Evolutionary conservation across 2,113 vertebrate species (phyloP).

Genomic region (Trematomus loennbergii): DNA sequence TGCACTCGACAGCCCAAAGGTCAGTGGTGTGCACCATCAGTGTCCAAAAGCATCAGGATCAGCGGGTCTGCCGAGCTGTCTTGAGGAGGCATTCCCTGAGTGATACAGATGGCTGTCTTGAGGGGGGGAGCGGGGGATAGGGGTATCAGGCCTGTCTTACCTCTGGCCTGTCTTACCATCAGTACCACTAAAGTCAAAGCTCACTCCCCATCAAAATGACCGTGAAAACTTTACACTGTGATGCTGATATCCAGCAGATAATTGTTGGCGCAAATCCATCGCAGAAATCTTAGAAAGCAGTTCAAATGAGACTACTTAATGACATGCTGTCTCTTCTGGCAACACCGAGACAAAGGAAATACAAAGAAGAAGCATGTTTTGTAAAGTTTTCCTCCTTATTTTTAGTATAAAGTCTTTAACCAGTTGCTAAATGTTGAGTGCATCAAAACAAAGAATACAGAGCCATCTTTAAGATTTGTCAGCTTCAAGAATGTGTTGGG

Average conservation of each 20-base stretch:
- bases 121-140: background rate
- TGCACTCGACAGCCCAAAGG: conserved; percentile 84
- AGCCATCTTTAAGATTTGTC: background rate
- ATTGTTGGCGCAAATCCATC: background rate
- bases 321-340: background rate
- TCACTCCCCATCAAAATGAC: conserved; percentile 14
- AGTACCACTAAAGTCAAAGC: conserved; percentile 37
- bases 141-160: conserved; percentile 27
- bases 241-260: conserved; percentile 2
- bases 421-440: background rate
- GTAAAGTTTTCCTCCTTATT: background rate
- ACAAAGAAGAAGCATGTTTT: background rate
- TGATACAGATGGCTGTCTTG: conserved; percentile 61
- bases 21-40: conserved; percentile 82
- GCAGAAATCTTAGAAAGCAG: background rate
- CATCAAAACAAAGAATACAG: background rate
- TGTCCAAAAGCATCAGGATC: conserved; percentile 82
- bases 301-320: background rate
- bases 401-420: background rate
- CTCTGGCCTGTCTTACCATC: conserved; percentile 44
- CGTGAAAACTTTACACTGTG: background rate
- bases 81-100: conserved; percentile 56
- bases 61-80: conserved; percentile 61
- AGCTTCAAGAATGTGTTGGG: background rate
- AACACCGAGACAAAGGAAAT: background rate